phyloP scores from a whole-genome alignment of 2,113 vertebrate genomes.

The Cynopterus brachyotis region DNA sequence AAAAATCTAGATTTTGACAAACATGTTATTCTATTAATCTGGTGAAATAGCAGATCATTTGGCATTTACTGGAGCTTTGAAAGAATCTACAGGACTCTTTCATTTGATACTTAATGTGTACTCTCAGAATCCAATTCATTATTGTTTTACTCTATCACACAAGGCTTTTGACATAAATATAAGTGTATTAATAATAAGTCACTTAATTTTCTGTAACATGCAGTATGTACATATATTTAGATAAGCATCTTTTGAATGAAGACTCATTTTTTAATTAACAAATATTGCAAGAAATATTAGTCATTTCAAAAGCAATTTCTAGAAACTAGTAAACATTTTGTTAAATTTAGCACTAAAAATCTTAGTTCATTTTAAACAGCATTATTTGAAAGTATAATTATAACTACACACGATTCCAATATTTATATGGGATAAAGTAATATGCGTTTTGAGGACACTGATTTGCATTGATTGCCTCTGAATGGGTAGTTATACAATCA shows the following conservation, averaged over 20 bases:
- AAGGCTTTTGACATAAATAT: conserved; percentile 15
- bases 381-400: background rate
- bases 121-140: background rate
- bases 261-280: background rate
- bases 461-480: background rate
- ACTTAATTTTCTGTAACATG: conserved; percentile 28
- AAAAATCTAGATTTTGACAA: background rate
- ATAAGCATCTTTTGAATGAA: background rate
- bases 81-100: background rate
- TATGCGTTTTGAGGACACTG: background rate
- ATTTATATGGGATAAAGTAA: background rate
- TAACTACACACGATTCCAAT: background rate
- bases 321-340: conserved; percentile 10
- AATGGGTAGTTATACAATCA: background rate
- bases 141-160: background rate
- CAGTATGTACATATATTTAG: background rate
- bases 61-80: background rate
- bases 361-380: background rate
- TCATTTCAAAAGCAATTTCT: conserved; percentile 19
- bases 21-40: background rate
- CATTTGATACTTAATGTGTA: background rate
- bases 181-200: background rate
- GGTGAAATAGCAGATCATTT: conserved; percentile 1
- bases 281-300: background rate
- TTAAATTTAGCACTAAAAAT: background rate